These are phyloP conservation scores for Andrena camellia DNA, from an alignment of 2,888 invertebrate genomes.

Conservation along the genomic window DNA sequence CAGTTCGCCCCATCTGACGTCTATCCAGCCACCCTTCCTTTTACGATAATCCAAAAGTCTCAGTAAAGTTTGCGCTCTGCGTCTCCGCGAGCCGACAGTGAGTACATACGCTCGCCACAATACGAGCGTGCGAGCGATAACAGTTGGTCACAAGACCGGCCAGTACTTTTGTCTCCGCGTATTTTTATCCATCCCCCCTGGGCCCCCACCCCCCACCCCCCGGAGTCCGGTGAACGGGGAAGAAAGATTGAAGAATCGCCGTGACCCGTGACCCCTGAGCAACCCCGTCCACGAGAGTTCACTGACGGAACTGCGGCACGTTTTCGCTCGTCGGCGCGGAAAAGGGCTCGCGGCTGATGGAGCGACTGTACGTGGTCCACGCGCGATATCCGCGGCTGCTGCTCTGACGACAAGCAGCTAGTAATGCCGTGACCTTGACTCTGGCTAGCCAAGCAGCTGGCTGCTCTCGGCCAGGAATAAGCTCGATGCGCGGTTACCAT, in stretches of 20 bases:
- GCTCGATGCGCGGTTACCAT: conserved; percentile 81
- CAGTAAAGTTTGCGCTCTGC: not conserved
- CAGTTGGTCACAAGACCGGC: conserved; percentile 33
- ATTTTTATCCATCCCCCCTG: conserved; percentile 40
- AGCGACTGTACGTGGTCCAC: conserved; percentile 23
- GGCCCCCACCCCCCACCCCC: too few relatives aligned
- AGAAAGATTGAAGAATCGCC: not conserved
- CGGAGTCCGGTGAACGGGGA: not conserved
- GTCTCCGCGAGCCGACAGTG: not conserved
- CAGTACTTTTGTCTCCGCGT: conserved; percentile 34
- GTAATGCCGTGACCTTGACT: conserved; percentile 84
- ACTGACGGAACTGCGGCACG: not conserved
- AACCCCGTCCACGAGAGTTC: not conserved
- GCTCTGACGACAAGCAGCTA: conserved; percentile 68
- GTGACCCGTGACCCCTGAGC: not conserved
- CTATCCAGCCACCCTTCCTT: not conserved
- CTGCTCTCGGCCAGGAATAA: conserved; percentile 82
- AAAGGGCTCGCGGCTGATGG: conserved; percentile 12
- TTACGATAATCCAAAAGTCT: too few relatives aligned
- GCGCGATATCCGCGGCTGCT: conserved; percentile 57
- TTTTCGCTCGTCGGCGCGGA: not conserved
- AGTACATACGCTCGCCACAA: not conserved
- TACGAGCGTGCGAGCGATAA: conserved; percentile 23
- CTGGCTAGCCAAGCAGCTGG: conserved; percentile 82
- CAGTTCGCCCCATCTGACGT: too few relatives aligned